These are phyloP conservation scores for Amphimallon solstitiale DNA, from an alignment of 2,888 invertebrate genomes.

Conservation along the genomic window DNA sequence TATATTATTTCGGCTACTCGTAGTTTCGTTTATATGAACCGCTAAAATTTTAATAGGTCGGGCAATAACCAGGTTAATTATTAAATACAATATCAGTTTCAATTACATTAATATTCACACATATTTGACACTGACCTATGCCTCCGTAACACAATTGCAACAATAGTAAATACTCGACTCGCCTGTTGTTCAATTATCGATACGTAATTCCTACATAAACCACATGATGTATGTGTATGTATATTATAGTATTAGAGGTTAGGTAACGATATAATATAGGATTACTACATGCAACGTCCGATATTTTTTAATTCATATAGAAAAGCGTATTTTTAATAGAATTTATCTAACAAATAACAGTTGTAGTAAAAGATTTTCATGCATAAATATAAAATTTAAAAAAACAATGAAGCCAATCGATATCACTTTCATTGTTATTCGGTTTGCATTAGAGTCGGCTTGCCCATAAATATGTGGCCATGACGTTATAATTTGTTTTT, in stretches of 20 bases:
- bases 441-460: constrained; percentile 5
- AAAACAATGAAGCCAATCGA: constrained; percentile 34
- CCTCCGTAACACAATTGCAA: constrained; percentile 37
- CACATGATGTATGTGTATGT: constrained; percentile 4
- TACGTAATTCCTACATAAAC: constrained; percentile 24
- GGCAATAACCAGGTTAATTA: constrained; percentile 57
- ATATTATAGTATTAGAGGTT: constrained; percentile 28
- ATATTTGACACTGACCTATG: constrained; percentile 61
- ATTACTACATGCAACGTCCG: background rate
- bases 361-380: constrained; percentile 12
- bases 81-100: constrained; percentile 59
- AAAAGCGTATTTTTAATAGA: constrained; percentile 16
- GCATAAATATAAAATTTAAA: constrained; percentile 27
- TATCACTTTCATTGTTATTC: constrained; percentile 37
- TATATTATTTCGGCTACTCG: constrained; percentile 17
- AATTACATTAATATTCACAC: constrained; percentile 61
- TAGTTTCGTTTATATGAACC: constrained; percentile 38
- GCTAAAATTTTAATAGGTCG: constrained; percentile 53
- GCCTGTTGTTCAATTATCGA: constrained; percentile 32
- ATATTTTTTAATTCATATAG: background rate
- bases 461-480: background rate
- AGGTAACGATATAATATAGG: constrained; percentile 13
- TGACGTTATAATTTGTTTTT: background rate
- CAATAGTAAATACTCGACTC: constrained; percentile 31
- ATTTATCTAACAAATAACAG: constrained; percentile 18